Base-by-base conservation (phyloP, 2,113 vertebrate genomes). In the Phaetusa simplex region DNA sequence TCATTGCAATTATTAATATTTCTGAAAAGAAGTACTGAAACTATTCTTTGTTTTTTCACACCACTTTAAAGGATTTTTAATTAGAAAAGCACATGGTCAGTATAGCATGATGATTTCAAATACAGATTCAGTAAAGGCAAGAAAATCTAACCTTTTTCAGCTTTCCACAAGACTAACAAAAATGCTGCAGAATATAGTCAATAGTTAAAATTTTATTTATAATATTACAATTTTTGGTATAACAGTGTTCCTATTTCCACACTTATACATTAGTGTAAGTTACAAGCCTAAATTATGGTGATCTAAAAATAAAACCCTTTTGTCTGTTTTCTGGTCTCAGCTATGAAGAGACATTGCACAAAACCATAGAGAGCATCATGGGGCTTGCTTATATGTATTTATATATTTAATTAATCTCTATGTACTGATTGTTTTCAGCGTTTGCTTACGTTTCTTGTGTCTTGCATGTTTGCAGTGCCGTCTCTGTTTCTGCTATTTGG, bases 141-240 rank as follows among this genome's bases (percentile, higher is more conserved):
- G 70, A 88, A 88, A 66, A 85, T 78, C 49, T 95, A 74, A 83
- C 50, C 62, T 89, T 96, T 93, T 83, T 52, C 26, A 93, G 83
- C 89, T 80, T 90, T 91, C 40, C 94, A 96, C 89, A 91, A 97
- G 90, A 86, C 95, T 96, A 89, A 95, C 81, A 97, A 94, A 95
- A 97, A 95, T 82, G 72, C 91, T 93, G 84, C 56, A 92, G 78
- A 94, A 82, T 96, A 59, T 86, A 96, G 43, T 77, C 78, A 96
- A 59, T 71, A 85, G 59, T 97, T 96, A 95, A 97, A 96, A 97
- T 95, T 97, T 97, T 95, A 91, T 93, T 97, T 77, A 88, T 95
- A 71, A 34, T 96, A 86, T 95, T 94, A 86, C 70, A 96, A 12
- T 94, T 71, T 95, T 76, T 93, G 73, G 61, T 96, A 82, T 94